phyloP scores from a whole-genome alignment of 2,888 invertebrate genomes.

The Nesidiocoris tenuis region DNA sequence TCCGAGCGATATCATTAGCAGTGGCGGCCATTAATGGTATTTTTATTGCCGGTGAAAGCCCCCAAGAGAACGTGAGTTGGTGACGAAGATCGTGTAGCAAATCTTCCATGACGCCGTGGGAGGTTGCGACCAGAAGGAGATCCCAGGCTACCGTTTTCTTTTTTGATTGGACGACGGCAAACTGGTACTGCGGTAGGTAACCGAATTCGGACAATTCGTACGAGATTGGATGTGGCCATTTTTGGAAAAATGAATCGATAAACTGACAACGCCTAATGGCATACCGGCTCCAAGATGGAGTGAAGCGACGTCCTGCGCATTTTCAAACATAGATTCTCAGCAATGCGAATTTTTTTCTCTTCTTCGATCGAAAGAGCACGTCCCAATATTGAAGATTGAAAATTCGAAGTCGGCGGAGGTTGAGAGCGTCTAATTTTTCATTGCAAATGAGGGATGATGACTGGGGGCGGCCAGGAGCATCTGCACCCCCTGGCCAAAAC shows the following conservation, averaged over 20 bases:
- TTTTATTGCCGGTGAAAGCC: not conserved
- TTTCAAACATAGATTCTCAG: too few species aligned
- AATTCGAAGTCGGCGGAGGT: too few species aligned
- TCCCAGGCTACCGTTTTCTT: conserved; percentile 7
- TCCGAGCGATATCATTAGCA: not conserved
- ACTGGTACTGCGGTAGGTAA: conserved; percentile 7
- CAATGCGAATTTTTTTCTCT: too few species aligned
- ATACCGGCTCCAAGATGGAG: too few species aligned
- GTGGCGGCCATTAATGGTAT: not conserved
- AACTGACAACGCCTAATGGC: too few species aligned
- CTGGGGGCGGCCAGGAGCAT: too few species aligned
- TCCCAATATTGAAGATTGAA: too few species aligned
- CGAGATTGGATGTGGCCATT: not conserved
- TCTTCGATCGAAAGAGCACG: too few species aligned
- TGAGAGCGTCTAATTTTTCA: too few species aligned
- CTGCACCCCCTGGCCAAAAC: too few species aligned
- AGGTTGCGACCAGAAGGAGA: not conserved
- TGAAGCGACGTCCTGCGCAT: too few species aligned
- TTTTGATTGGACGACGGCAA: not conserved
- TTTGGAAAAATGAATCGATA: not conserved
- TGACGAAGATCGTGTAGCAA: conserved; percentile 4
- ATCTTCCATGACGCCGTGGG: conserved; percentile 15
- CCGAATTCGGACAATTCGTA: not conserved
- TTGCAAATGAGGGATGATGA: too few species aligned
- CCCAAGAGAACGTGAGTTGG: not conserved